A percentile compares a stretch with the other conserved stretches of the same genome.
These are phyloP conservation scores for Urocolius indicus DNA, from an alignment of 2,113 vertebrate species.

Conservation along the genomic window DNA sequence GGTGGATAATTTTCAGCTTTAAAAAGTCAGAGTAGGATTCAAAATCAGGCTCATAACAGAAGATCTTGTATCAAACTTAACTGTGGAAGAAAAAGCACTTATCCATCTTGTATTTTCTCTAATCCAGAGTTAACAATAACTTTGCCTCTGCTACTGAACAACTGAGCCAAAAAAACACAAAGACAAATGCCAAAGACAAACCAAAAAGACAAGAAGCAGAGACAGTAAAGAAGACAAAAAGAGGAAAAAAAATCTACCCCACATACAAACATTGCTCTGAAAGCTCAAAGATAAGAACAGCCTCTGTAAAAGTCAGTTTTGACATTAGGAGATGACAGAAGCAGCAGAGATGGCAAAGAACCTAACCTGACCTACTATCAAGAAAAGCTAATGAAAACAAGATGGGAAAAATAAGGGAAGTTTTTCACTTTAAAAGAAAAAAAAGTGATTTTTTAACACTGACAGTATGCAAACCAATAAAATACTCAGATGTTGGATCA, in stretches of 20 bases:
- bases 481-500: conserved; percentile 5
- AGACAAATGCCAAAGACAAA: conserved; percentile 57
- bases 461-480: neutral
- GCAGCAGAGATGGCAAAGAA: conserved; percentile 1
- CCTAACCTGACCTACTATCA: neutral
- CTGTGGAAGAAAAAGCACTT: neutral
- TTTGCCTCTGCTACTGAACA: conserved; percentile 5
- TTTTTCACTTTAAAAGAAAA: neutral
- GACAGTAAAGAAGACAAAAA: conserved; percentile 22
- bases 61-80: neutral
- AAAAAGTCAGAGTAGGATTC: neutral
- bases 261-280: neutral
- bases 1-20: conserved; percentile 29
- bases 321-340: neutral
- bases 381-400: neutral
- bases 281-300: conserved; percentile 9
- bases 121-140: conserved; percentile 25
- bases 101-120: conserved; percentile 19
- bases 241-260: neutral
- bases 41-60: neutral
- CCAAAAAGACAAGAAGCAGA: conserved; percentile 59
- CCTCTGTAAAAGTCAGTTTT: neutral
- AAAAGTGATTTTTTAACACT: neutral
- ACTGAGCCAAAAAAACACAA: neutral
- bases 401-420: neutral